These are phyloP conservation scores for Xiphydria camelus DNA, from an alignment of 2,888 invertebrate species.

Conservation along the genomic window DNA sequence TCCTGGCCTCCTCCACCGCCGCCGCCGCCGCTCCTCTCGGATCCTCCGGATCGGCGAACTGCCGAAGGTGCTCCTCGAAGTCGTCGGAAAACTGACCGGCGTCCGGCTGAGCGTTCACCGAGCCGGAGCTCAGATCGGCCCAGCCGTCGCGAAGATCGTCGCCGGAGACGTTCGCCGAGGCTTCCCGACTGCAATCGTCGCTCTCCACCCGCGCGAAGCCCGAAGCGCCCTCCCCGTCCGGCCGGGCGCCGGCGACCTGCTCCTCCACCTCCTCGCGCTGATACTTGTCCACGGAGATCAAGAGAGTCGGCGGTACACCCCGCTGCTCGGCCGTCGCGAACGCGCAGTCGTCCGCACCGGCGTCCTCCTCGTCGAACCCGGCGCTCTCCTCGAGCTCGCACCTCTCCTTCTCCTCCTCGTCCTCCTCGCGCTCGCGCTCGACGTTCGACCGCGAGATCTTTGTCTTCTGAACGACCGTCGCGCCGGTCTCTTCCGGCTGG, in stretches of 20 bases:
- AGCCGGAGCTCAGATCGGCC: slow-evolving; percentile 14
- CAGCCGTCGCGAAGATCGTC: slow-evolving; percentile 23
- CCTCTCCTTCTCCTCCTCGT: background rate
- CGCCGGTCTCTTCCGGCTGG: slow-evolving; percentile 11
- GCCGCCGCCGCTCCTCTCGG: too few relatives aligned
- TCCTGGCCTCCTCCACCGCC: too few relatives aligned
- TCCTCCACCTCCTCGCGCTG: slow-evolving; percentile 9
- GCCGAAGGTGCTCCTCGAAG: slow-evolving; percentile 18
- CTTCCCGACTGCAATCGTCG: background rate
- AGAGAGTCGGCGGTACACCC: background rate
- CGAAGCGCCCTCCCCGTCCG: background rate
- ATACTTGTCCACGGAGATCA: background rate
- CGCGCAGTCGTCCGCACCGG: slow-evolving; percentile 1
- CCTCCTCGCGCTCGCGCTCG: slow-evolving; percentile 1
- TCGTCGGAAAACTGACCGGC: slow-evolving; percentile 37
- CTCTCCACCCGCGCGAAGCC: too few relatives aligned
- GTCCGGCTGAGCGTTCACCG: slow-evolving; percentile 16
- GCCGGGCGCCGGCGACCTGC: background rate
- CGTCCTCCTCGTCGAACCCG: slow-evolving; percentile 1
- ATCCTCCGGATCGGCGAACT: background rate
- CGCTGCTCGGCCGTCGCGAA: slow-evolving; percentile 12
- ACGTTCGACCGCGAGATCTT: slow-evolving; percentile 2
- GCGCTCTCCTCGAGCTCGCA: background rate
- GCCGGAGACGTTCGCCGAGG: slow-evolving; percentile 2
- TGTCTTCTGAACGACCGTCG: slow-evolving; percentile 17